Evolutionary conservation across 2,888 invertebrate species (phyloP).

Genomic region (Acrobasis consociella): DNA sequence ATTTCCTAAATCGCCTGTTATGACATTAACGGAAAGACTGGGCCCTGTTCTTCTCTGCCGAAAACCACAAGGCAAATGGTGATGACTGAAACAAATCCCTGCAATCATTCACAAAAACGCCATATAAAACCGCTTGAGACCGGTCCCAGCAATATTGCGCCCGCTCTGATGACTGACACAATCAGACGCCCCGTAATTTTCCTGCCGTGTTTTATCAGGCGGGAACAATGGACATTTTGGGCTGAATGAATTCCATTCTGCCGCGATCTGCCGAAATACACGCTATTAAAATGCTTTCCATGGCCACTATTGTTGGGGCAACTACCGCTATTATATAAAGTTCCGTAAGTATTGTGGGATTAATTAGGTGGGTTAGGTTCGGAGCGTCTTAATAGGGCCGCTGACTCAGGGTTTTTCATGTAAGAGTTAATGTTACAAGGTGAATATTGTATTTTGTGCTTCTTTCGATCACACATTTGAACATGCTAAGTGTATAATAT

Average conservation of each 20-base stretch:
- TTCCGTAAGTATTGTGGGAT: slow-evolving; percentile 21
- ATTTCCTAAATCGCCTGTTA: no score
- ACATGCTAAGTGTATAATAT: no score
- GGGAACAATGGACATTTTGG: slow-evolving; percentile 75
- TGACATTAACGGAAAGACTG: no score
- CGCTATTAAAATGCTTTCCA: slow-evolving; percentile 66
- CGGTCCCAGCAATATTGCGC: slow-evolving; percentile 58
- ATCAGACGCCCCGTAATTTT: slow-evolving; percentile 70
- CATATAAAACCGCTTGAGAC: slow-evolving; percentile 27
- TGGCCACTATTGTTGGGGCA: slow-evolving; percentile 25
- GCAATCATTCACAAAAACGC: not conserved
- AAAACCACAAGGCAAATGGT: no score
- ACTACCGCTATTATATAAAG: slow-evolving; percentile 23
- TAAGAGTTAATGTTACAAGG: not conserved
- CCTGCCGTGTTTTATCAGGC: slow-evolving; percentile 73
- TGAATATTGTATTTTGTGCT: not conserved
- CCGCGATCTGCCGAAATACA: slow-evolving; percentile 66
- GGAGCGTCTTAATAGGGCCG: not conserved
- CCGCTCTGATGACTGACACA: slow-evolving; percentile 65
- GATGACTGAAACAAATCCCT: no score
- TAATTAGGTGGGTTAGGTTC: slow-evolving; percentile 17
- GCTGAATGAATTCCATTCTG: slow-evolving; percentile 74
- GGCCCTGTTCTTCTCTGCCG: no score
- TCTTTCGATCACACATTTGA: no score
- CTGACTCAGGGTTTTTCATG: not conserved